Evolutionary conservation across 2,888 invertebrate genomes (phyloP), one percentile per base, ranked within the genome.

Genomic region (Monopis laevigella): DNA sequence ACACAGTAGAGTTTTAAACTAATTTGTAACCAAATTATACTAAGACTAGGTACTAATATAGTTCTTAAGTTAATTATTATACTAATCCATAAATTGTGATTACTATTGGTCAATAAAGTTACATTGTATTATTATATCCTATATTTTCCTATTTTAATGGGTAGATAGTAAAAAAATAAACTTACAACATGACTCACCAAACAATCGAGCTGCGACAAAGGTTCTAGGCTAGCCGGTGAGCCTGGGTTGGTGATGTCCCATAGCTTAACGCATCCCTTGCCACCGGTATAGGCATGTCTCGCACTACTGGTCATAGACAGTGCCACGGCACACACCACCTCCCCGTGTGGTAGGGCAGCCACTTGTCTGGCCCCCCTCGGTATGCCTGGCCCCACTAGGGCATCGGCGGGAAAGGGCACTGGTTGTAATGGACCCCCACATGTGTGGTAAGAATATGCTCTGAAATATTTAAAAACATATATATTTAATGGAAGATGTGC

Each of bases 181-280:
- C 86, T 69, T 93, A 74, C 68, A 93, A 93, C 61, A n/a, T n/a
- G n/a, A 75, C 83, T 74, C 55, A 87, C 90, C 83, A 96, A 77
- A 65, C 96, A 96, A 62, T 96, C 95, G 34, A 96, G 73, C 65
- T 95, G 94, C 28, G 93, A 92, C 4, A 96, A 86, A 5, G 95
- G 93, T 50, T 97, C 96, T 26, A 96, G 71, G 56, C 94, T 92
- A 40, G 90, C 90, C 1, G 87, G 89, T 56, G 92, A 90, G 2
- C 88, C 88, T 0, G 93, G 91, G 57, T 92, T 92, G 55, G 90
- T 89, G 55, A 96, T 94, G 67, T 96, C 96, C 96, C 96, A 96
- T 13, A 97, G 91, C 74, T 98, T 98, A 48, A 98, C 97, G 68
- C 96, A 94, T 18, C 97, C 96, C 75, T 97, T 98, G 48, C 97